phyloP scores from a whole-genome alignment of 2,888 invertebrate species.

The Drosophila mulleri region DNA sequence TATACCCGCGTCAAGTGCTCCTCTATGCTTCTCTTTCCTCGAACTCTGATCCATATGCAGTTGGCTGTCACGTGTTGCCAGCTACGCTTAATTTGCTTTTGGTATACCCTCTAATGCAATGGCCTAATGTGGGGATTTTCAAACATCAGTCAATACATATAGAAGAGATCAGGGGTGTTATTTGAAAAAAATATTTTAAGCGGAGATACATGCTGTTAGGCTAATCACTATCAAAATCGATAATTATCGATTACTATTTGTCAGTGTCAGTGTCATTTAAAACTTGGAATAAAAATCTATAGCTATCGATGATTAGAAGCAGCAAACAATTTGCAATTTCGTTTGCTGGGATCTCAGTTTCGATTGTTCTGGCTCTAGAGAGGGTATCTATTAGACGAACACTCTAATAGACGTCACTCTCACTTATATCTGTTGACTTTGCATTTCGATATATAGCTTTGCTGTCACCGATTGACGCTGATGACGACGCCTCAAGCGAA shows the following conservation, averaged over 20 bases:
- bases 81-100: constrained; percentile 54
- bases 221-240: no score
- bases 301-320: neutral
- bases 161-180: no score
- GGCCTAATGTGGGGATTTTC: neutral
- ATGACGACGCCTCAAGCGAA: constrained; percentile 15
- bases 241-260: no score
- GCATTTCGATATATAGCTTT: constrained; percentile 40
- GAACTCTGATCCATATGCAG: constrained; percentile 34
- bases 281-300: neutral
- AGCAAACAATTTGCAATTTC: neutral
- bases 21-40: neutral
- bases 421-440: constrained; percentile 42
- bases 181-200: no score
- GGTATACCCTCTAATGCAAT: constrained; percentile 2
- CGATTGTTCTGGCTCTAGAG: neutral
- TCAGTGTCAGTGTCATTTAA: no score
- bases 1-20: neutral
- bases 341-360: neutral
- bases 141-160: neutral
- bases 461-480: constrained; percentile 11
- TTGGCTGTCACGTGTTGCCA: constrained; percentile 63
- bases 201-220: no score
- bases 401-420: neutral
- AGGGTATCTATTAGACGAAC: constrained; percentile 1